Conservation (phyloP, 2,797 vertebrate genomes). For the Clamator glandarius region DNA sequence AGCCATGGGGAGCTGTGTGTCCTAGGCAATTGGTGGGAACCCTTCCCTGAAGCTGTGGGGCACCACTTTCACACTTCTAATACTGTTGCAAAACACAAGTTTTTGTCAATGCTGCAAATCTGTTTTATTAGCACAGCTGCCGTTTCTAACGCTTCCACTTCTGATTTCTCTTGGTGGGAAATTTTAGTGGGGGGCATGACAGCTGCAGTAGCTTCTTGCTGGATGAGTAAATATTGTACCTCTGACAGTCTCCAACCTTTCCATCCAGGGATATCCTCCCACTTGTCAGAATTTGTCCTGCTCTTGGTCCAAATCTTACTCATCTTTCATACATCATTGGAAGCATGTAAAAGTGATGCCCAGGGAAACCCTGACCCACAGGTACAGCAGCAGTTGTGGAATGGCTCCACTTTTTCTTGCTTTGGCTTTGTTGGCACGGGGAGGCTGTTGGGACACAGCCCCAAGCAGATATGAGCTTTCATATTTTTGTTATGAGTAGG, state of each 20-base stretch:
- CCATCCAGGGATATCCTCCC: not conserved
- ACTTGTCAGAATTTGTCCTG: not conserved
- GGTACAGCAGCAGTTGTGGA: not conserved
- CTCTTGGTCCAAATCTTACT: not conserved
- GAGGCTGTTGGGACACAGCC: not conserved
- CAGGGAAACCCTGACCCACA: fast-evolving
- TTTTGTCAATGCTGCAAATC: not conserved
- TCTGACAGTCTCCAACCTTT: not conserved
- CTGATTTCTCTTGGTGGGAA: not conserved
- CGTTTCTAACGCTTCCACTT: not conserved
- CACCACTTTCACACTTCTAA: not conserved
- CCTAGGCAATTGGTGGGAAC: not conserved
- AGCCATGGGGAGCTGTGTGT: not conserved
- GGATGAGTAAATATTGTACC: not conserved
- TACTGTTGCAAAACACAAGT: not conserved
- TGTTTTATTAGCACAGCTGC: slow-evolving; percentile 28
- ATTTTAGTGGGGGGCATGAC: not conserved
- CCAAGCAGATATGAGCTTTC: not conserved
- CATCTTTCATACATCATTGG: not conserved
- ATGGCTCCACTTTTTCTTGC: not conserved
- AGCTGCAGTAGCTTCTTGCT: not conserved
- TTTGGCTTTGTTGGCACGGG: not conserved
- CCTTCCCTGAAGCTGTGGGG: not conserved
- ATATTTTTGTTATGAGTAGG: not conserved
- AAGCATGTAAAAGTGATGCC: not conserved